Evolutionary conservation across 2,113 vertebrate species (phyloP).

Genomic region (Condylura cristata): DNA sequence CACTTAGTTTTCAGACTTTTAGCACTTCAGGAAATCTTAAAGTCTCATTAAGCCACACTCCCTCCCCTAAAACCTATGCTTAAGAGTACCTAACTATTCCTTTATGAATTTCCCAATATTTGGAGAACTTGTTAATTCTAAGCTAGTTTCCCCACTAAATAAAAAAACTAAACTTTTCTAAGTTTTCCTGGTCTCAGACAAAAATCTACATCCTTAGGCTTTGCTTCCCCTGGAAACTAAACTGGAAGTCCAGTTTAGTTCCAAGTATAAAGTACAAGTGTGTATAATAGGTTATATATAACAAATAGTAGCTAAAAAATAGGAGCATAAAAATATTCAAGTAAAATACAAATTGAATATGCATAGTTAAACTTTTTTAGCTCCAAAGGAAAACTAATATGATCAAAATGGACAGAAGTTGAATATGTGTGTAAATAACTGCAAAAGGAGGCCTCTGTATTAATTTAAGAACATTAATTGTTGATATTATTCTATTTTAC

Average conservation of each 20-base stretch:
- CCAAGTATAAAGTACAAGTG: neutral
- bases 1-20: neutral
- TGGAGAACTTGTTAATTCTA: constrained; percentile 19
- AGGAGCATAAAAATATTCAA: neutral
- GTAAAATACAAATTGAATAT: constrained; percentile 7
- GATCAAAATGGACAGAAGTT: neutral
- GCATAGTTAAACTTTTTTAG: neutral
- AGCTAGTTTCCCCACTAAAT: neutral
- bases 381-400: neutral
- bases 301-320: neutral
- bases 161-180: neutral
- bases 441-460: neutral
- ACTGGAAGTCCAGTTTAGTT: neutral
- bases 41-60: neutral
- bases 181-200: neutral
- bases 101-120: constrained; percentile 34
- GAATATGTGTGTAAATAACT: neutral
- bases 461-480: neutral
- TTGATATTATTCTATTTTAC: neutral
- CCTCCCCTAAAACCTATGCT: neutral
- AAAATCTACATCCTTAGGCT: constrained; percentile 32
- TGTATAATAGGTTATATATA: neutral
- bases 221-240: neutral
- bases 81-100: neutral
- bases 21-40: neutral